Percentiles rank a stretch among this genome's conserved stretches.
Conservation (phyloP, 37 sponge, comb jelly and placozoan species). For the Corticium candelabrum region DNA sequence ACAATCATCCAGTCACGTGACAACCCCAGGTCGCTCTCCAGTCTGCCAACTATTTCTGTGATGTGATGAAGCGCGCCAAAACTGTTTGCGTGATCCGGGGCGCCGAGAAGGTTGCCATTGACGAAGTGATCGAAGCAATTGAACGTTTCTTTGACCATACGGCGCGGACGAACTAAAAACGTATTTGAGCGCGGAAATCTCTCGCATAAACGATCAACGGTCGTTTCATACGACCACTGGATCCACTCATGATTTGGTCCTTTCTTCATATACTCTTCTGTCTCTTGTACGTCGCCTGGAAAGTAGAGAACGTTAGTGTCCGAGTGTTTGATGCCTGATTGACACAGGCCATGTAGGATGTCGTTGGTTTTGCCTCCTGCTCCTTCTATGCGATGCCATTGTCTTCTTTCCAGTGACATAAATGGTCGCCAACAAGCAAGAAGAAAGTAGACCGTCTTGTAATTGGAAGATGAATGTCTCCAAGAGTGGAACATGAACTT, state of each 20-base stretch:
- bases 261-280: not conserved
- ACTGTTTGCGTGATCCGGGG: conserved; percentile 33
- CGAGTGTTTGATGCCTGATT: not conserved
- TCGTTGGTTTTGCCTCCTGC: no score
- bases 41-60: not conserved
- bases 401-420: no score
- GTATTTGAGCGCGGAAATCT: conserved; percentile 16
- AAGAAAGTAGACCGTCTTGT: no score
- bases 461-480: no score
- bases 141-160: conserved; percentile 53
- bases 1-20: conserved; percentile 10
- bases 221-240: not conserved
- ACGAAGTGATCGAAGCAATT: conserved; percentile 70
- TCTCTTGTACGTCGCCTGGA: not conserved
- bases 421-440: no score
- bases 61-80: conserved; percentile 41
- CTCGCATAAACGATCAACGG: not conserved
- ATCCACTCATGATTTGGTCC: not conserved
- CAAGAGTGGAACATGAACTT: no score
- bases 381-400: no score
- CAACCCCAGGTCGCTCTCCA: not conserved
- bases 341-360: no score
- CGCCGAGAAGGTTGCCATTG: conserved; percentile 36
- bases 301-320: not conserved
- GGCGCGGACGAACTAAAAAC: conserved; percentile 48